Evolutionary conservation across 2,797 vertebrate species (phyloP), one percentile per base, ranked within the genome.

Genomic region (Darevskia mixta): DNA sequence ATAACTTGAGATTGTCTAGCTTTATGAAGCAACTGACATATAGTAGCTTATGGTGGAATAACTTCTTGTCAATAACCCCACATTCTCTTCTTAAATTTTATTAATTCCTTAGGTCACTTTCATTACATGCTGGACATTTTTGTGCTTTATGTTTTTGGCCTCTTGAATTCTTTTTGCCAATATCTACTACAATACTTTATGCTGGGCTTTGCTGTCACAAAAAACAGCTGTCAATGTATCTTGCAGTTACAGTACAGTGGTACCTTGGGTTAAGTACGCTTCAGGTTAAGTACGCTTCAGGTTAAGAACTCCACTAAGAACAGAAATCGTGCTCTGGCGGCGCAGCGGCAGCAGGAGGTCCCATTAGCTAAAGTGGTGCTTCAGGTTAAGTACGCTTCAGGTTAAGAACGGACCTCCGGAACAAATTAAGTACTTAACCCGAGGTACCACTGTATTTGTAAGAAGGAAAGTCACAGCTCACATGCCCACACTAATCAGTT

Each of bases 41-140:
- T 49, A 32, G 38, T 71, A 75, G 43, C 72, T 79, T 0, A 0
- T 4, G 35, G 17, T 76, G 69, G 55, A 90, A 64, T 18, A 64
- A 64, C 61, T 23, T 61, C 8, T 86, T 90, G 86, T 15, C 85
- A 88, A 91, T 7, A 87, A 69, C 38, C 79, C 66, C 76, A 0
- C 1, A 38, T 73, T 55, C 86, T 90, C 78, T 13, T 29, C 13
- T 78, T 55, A 69, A 35, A 5, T 66, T 20, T 4, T 32, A 17
- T 83, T 89, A 66, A 88, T 88, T 67, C 10, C n/a, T 89, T 85
- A 82, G 82, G 66, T 86, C 85, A 61, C 58, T 4, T 32, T 71
- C 32, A 2, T 87, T 85, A 18, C 73, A 71, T 66, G 27, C 23
- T 79, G 72, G 1, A 17, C 82, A 73, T 64, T 13, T 0, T 0